Base-by-base conservation (phyloP, 2,113 vertebrate species). In the Zeus faber region DNA sequence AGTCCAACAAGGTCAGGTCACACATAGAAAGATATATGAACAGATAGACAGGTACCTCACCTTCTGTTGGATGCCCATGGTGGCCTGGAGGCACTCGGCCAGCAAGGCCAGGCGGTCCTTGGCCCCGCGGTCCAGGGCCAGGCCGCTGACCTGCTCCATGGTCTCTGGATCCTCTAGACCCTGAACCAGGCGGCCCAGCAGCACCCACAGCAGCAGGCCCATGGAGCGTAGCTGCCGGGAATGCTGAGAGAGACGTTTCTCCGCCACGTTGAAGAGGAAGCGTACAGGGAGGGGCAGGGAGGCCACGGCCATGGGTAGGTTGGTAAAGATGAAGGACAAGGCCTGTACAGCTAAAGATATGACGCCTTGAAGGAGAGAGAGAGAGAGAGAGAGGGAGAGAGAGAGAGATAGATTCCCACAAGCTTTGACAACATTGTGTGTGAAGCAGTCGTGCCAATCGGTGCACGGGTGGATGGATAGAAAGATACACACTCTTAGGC, bases 261-360 rank as follows among this genome's bases (percentile, higher is more conserved):
- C 94, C 68, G 92, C 90, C 76, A 91, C 77, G 81, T 88, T 87
- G 91, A 97, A 97, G 70, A 99, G 91, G 86, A 91, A 94, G 76
- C 94, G 95, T 80, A 97, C 53, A 64, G 96, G 77, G 62, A 93
- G 87, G 83, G 94, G 93, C 81, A 99, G 84, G 65, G 95, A 94
- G 75, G 92, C 91, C 83, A 97, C 91, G 65, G 90, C 89, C 29
- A 89, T 87, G 70, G 94, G 93, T 84, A 98, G 89, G 86, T 94
- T 92, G 87, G 90, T 90, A 87, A 97, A 93, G 83, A 98, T 85
- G 89, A 95, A 92, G 84, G 93, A 94, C 49, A 98, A 73, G 62
- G 91, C 92, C 83, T 95, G 92, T 80, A 92, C 87, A 69, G 87
- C 85, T 77, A 92, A 83, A 49, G 79, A 87, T 62, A 81, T 86